A percentile compares a stretch with the other conserved stretches of the same genome.
These are phyloP conservation scores for Caenorhabditis imperialis DNA, from an alignment of 2,888 invertebrate genomes.

Conservation along the genomic window DNA sequence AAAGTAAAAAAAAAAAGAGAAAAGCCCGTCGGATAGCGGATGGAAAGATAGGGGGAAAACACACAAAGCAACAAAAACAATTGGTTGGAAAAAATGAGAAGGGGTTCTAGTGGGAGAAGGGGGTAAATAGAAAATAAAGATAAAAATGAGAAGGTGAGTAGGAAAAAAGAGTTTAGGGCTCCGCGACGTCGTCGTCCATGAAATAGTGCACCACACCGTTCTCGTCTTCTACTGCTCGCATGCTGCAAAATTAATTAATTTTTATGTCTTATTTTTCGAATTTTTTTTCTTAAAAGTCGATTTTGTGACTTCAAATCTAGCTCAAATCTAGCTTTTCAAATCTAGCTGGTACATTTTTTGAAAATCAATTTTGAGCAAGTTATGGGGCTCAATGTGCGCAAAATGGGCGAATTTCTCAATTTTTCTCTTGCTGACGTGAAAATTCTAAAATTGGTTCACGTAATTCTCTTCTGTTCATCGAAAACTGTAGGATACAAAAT, in stretches of 20 bases:
- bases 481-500: too few relatives aligned
- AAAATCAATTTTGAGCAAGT: too few relatives aligned
- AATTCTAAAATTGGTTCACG: too few relatives aligned
- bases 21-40: conserved; percentile 25
- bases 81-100: conserved; percentile 6
- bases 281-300: too few relatives aligned
- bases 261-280: neutral
- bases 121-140: conserved; percentile 4
- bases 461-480: too few relatives aligned
- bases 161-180: conserved; percentile 2
- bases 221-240: conserved; percentile 61
- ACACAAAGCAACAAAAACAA: conserved; percentile 41
- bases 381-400: too few relatives aligned
- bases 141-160: conserved; percentile 10
- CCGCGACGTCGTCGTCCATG: conserved; percentile 35
- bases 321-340: too few relatives aligned
- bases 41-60: conserved; percentile 15
- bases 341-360: too few relatives aligned
- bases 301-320: too few relatives aligned
- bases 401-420: too few relatives aligned
- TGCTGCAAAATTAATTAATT: conserved; percentile 36
- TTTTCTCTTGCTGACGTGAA: too few relatives aligned
- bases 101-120: neutral
- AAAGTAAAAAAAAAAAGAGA: neutral
- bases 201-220: conserved; percentile 66